Percentiles rank a stretch among this genome's conserved stretches.
These are phyloP conservation scores for Torymus auratus DNA, from an alignment of 2,888 invertebrate species.

Conservation along the genomic window DNA sequence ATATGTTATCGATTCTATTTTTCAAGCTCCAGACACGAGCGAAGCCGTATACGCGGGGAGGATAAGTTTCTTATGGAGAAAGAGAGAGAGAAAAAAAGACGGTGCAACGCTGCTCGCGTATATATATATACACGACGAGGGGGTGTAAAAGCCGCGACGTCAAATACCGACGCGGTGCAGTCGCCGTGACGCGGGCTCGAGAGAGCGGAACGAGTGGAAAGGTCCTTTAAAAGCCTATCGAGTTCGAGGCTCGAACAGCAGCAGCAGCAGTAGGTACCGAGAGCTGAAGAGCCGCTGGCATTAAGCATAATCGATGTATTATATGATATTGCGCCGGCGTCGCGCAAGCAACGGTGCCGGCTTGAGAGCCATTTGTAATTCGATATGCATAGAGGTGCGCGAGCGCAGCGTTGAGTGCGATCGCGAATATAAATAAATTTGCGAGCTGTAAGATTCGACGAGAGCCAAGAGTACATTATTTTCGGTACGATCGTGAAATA, in stretches of 20 bases:
- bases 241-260: too few species aligned
- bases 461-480: neutral
- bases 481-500: slow-evolving; percentile 4
- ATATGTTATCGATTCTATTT: slow-evolving; percentile 66
- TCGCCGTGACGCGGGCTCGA: too few species aligned
- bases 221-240: neutral
- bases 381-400: slow-evolving; percentile 11
- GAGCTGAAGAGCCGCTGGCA: slow-evolving; percentile 4
- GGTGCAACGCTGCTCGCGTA: neutral
- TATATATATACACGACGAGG: too few species aligned
- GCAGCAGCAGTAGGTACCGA: neutral
- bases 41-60: slow-evolving; percentile 39
- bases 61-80: slow-evolving; percentile 52
- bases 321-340: slow-evolving; percentile 41
- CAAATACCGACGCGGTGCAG: too few species aligned
- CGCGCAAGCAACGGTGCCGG: neutral
- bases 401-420: neutral
- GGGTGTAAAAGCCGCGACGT: slow-evolving; percentile 13
- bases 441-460: slow-evolving; percentile 21
- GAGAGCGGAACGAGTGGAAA: neutral
- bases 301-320: slow-evolving; percentile 54
- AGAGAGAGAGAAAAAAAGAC: neutral
- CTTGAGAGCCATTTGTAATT: slow-evolving; percentile 50
- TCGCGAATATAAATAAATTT: slow-evolving; percentile 32
- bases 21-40: slow-evolving; percentile 60